phyloP scores from a whole-genome alignment of 2,797 vertebrate genomes.

The Pseudochirops cupreus region DNA sequence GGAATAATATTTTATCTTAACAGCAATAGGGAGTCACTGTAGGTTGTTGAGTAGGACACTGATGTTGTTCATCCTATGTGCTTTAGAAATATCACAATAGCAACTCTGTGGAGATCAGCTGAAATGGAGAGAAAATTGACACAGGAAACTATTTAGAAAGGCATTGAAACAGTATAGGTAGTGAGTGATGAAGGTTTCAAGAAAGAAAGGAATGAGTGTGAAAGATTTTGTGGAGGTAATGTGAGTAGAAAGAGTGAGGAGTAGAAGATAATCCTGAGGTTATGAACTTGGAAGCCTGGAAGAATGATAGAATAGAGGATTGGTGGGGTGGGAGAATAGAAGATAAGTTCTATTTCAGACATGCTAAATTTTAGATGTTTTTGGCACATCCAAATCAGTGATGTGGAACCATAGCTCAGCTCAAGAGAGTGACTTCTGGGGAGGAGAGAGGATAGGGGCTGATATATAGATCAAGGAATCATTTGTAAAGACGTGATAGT shows the following conservation, averaged over 20 bases:
- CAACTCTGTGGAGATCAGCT: neutral
- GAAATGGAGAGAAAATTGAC: neutral
- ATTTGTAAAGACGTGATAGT: neutral
- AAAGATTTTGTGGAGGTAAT: neutral
- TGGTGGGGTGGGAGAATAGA: neutral
- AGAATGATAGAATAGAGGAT: neutral
- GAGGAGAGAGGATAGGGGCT: neutral
- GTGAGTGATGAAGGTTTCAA: neutral
- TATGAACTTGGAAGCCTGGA: neutral
- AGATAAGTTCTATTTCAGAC: neutral
- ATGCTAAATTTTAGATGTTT: neutral
- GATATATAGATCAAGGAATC: neutral
- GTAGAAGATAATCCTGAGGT: neutral
- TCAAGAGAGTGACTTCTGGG: neutral
- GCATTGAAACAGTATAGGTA: neutral
- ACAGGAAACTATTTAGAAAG: neutral
- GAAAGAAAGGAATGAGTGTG: neutral
- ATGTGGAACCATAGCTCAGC: neutral
- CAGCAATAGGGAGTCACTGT: neutral
- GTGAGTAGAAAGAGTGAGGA: neutral
- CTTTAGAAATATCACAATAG: neutral
- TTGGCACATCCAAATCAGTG: neutral
- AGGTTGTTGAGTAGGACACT: neutral
- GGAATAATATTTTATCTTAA: neutral
- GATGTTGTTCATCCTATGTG: neutral